Evolutionary conservation across 2,797 vertebrate species (phyloP).

Genomic region (Acipenser transmontanus): DNA sequence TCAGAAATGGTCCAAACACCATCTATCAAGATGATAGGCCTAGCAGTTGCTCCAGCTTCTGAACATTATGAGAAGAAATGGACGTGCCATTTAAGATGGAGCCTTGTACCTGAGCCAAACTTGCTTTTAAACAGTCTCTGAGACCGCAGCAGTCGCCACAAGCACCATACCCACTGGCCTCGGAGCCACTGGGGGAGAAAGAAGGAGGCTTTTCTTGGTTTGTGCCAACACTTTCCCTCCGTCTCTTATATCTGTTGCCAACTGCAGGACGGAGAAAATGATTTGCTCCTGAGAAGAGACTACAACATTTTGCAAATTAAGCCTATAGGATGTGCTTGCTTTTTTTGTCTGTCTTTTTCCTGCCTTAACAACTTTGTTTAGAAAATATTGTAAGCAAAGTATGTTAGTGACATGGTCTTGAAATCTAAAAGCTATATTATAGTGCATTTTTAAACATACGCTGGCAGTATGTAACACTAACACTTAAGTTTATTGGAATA

Average conservation of each 20-base stretch:
- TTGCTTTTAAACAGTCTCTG: constrained; percentile 1
- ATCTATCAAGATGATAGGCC: constrained; percentile 19
- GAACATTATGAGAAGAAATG: constrained; percentile 18
- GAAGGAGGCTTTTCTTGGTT: constrained; percentile 15
- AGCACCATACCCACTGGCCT: constrained; percentile 30
- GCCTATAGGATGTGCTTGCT: no score
- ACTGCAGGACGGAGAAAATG: constrained; percentile 13
- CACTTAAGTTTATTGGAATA: no score
- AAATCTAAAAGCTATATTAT: no score
- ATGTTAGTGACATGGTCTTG: no score
- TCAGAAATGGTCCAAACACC: constrained; percentile 10
- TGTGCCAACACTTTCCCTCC: background rate
- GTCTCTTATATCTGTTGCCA: constrained; percentile 19
- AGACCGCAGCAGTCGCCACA: constrained; percentile 8
- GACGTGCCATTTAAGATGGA: constrained; percentile 21
- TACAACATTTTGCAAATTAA: no score
- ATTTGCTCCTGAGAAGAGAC: no score
- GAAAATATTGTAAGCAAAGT: no score
- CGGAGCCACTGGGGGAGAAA: constrained; percentile 1
- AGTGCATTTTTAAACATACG: no score
- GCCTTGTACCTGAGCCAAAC: constrained; percentile 7
- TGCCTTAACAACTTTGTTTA: no score
- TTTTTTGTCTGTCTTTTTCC: no score
- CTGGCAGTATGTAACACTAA: no score
- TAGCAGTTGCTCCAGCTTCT: constrained; percentile 16